phyloP scores from a whole-genome alignment of 2,797 vertebrate species.

The Masticophis lateralis region DNA sequence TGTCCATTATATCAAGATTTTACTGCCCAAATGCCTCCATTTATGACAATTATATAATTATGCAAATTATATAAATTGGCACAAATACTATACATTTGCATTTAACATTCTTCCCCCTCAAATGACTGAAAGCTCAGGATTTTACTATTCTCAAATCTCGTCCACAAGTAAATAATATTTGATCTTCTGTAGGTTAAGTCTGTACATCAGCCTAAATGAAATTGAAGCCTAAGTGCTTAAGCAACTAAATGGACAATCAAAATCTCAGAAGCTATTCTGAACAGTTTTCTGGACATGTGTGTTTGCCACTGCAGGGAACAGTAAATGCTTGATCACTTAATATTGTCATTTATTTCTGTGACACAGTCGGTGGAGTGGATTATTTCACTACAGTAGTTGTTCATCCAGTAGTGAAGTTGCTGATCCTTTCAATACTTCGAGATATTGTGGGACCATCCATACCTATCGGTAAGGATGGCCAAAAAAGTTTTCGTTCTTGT shows the following conservation, averaged over 20 bases:
- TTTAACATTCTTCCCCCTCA: not conserved
- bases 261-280: not conserved
- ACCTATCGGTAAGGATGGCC: not conserved
- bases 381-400: not conserved
- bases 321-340: not conserved
- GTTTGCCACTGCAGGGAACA: not conserved
- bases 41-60: not conserved
- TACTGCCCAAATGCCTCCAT: not conserved
- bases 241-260: not conserved
- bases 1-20: not conserved
- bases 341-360: not conserved
- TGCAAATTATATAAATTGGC: not conserved
- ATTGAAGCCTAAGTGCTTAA: not conserved
- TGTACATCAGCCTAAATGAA: not conserved
- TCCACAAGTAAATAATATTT: not conserved
- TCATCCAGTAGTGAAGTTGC: not conserved
- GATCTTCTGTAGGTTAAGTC: not conserved
- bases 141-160: not conserved
- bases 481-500: not conserved
- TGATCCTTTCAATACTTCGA: not conserved
- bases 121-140: not conserved
- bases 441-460: not conserved
- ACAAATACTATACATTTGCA: not conserved
- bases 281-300: not conserved
- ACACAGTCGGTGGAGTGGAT: not conserved